Conservation (phyloP, 1,140 invertebrate genomes). For the Pissodes strobi region DNA sequence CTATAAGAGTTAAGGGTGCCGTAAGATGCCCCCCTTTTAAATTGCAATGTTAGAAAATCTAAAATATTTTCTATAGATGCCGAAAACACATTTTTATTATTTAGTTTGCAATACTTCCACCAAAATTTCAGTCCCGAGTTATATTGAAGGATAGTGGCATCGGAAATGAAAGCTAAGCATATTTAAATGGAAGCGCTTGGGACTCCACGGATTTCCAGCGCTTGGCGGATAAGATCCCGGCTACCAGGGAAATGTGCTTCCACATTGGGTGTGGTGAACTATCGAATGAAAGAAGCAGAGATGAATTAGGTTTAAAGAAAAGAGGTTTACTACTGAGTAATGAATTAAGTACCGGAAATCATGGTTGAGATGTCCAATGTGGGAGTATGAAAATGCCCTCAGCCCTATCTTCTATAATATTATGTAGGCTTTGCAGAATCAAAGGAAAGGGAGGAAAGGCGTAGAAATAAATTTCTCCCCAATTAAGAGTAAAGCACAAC, state of each 20-base stretch:
- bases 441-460: constrained; percentile 45
- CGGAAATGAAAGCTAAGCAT: constrained; percentile 38
- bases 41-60: constrained; percentile 30
- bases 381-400: constrained; percentile 46
- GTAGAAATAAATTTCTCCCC: constrained; percentile 41
- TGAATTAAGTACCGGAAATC: constrained; percentile 39
- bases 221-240: constrained; percentile 40
- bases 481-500: constrained; percentile 41
- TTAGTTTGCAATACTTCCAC: constrained; percentile 6
- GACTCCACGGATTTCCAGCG: constrained; percentile 28
- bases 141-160: constrained; percentile 47
- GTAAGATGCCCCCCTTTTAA: constrained; percentile 35
- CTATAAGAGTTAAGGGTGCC: constrained; percentile 42
- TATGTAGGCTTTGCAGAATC: constrained; percentile 39
- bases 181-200: constrained; percentile 30
- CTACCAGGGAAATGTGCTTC: constrained; percentile 33
- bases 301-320: neutral
- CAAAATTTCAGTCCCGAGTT: constrained; percentile 13
- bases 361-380: constrained; percentile 41
- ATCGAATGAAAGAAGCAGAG: constrained; percentile 9
- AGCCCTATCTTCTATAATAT: constrained; percentile 42
- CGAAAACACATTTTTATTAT: constrained; percentile 1
- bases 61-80: constrained; percentile 11
- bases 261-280: constrained; percentile 7
- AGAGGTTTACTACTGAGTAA: neutral